A percentile compares a stretch with the other conserved stretches of the same genome.
Conservation (phyloP, 2,113 vertebrate species). For the Pelecanus crispus region DNA sequence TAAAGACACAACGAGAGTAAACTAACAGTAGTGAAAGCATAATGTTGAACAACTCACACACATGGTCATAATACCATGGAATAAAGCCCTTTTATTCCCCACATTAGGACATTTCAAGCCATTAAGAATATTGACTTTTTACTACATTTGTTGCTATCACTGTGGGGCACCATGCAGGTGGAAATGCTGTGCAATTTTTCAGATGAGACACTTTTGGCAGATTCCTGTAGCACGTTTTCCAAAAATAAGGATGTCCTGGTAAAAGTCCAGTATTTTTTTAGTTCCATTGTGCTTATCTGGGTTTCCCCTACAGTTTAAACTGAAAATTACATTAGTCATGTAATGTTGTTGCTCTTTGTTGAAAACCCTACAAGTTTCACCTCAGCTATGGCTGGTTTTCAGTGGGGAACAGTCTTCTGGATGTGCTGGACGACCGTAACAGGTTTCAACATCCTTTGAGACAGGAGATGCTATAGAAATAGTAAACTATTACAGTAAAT, state of each 20-base stretch:
- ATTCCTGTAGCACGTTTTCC: background rate
- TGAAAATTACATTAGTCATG: background rate
- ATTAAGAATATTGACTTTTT: background rate
- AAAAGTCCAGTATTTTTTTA: background rate
- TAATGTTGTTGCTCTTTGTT: background rate
- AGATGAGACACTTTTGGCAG: background rate
- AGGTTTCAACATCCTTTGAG: background rate
- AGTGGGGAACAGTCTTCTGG: background rate
- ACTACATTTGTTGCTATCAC: background rate
- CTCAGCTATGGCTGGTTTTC: background rate
- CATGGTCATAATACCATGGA: background rate
- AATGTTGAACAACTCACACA: background rate
- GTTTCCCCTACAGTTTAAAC: background rate
- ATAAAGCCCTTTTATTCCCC: background rate
- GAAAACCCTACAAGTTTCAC: background rate
- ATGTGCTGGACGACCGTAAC: background rate
- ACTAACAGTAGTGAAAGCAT: background rate
- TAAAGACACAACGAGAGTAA: background rate
- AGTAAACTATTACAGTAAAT: background rate
- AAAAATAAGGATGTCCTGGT: background rate
- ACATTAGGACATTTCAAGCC: background rate
- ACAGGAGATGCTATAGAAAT: background rate
- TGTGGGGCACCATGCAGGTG: background rate
- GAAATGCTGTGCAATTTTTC: conserved; percentile 9
- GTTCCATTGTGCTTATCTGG: background rate